Conservation (phyloP, 1,140 invertebrate genomes). For the Platyscapa corneri region DNA sequence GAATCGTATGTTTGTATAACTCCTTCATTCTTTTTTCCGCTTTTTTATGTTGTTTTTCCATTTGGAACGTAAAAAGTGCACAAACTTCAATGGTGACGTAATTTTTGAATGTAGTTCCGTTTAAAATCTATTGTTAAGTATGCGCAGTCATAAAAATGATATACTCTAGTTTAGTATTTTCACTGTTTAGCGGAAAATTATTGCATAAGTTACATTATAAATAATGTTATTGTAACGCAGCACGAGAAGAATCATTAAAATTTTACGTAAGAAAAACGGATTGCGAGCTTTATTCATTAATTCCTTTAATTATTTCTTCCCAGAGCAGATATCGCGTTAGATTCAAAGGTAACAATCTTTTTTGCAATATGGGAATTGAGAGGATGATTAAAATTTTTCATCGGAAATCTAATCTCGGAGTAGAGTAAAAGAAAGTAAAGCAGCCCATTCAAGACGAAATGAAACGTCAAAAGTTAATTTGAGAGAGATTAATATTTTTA, state of each 20-base stretch:
- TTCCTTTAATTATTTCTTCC: neutral
- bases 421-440: slow-evolving; percentile 2
- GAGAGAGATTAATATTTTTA: slow-evolving; percentile 38
- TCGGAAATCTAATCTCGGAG: slow-evolving; percentile 14
- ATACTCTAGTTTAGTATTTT: neutral
- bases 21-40: slow-evolving; percentile 20
- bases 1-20: slow-evolving; percentile 42
- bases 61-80: slow-evolving; percentile 22
- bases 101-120: slow-evolving; percentile 34
- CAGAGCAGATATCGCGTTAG: neutral
- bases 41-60: slow-evolving; percentile 44
- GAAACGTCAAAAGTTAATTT: slow-evolving; percentile 40
- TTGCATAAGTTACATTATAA: neutral
- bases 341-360: slow-evolving; percentile 13
- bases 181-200: slow-evolving; percentile 12
- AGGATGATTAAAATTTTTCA: slow-evolving; percentile 36
- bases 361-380: neutral
- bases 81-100: slow-evolving; percentile 28
- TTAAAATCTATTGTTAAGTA: slow-evolving; percentile 18
- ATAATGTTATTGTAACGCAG: neutral
- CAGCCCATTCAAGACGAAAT: slow-evolving; percentile 28
- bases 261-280: neutral
- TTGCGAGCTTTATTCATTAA: slow-evolving; percentile 1
- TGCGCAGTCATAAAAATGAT: slow-evolving; percentile 21
- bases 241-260: neutral